These are phyloP conservation scores for Gymnodraco acuticeps DNA, from an alignment of 2,797 vertebrate species.

Conservation along the genomic window DNA sequence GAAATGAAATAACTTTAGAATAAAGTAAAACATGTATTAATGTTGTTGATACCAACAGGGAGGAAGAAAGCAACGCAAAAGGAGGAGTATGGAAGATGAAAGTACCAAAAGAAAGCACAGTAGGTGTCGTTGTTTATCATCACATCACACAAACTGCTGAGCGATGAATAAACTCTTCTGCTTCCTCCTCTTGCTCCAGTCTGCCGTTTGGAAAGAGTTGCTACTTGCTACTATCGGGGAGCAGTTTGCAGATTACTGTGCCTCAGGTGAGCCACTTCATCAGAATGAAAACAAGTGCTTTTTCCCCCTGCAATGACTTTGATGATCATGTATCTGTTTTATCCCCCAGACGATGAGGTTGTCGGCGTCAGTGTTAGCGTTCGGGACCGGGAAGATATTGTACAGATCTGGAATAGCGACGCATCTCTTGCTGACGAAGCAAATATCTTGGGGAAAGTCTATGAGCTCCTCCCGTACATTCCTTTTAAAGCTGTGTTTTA, in stretches of 20 bases:
- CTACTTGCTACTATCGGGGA: constrained; percentile 93
- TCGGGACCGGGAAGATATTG: constrained; percentile 91
- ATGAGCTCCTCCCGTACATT: constrained; percentile 89
- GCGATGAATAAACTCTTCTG: constrained; percentile 1
- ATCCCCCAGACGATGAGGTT: constrained; percentile 89
- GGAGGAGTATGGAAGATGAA: constrained; percentile 96
- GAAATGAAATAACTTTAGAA: no score
- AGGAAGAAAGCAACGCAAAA: constrained; percentile 94
- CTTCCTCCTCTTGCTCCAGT: constrained; percentile 70
- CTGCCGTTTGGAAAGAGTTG: constrained; percentile 93
- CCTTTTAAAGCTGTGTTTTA: constrained; percentile 95
- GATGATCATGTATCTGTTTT: background rate
- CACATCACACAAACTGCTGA: background rate
- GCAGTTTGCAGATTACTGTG: constrained; percentile 91
- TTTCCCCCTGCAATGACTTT: no score
- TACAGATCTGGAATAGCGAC: constrained; percentile 93
- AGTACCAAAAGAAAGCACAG: constrained; percentile 91
- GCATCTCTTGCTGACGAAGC: constrained; percentile 89
- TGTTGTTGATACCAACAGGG: constrained; percentile 78
- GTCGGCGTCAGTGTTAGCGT: constrained; percentile 93
- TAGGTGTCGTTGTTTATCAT: constrained; percentile 70
- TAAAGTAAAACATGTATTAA: background rate
- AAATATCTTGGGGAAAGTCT: constrained; percentile 90
- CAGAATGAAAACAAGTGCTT: background rate
- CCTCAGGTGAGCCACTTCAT: constrained; percentile 82